Base-by-base conservation (phyloP, 92 coral and sea anemone species). In the Palythoa heliodiscus region DNA sequence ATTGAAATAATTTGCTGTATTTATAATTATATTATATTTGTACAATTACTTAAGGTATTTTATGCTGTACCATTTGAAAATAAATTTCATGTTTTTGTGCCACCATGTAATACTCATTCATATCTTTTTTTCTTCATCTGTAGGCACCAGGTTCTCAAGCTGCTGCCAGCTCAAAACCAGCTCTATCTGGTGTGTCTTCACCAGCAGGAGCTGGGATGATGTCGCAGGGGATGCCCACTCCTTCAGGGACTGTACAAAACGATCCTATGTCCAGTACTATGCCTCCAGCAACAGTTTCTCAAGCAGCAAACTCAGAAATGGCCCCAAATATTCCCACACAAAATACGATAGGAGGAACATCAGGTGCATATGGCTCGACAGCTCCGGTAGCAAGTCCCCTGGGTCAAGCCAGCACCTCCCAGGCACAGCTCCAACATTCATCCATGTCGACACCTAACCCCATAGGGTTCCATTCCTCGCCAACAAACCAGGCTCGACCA, bases 401-500 rank as follows among this genome's bases (percentile, higher is more conserved):
- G 88, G 93, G 90, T 17, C 93, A 87, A 71, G 88, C 85, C 11
- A 92, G 95, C 0, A 70, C 95, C 35, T 88, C 93, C 4, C 98
- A 92, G 70, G 93, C 98, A 4, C 95, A 92, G 70, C 89, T 94
- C 0, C 98, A 92, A 82, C 98, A 94, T 70, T 95, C 92, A 24
- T 88, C 98, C 19, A 91, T 90, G 86, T 86, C 97, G 14, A 82
- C 86, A 3, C 93, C 87, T 83, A 90, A 88, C 47, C 89, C 89
- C 19, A 83, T 90, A 83, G 92, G 92, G 1, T 94, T 83, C 88
- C 86, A 76, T 71, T 83, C 93, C 0, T 87, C 97, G 54, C 88
- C 90, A 71, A 76, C 87, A 78, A 95, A 92, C 48, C 89, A 86
- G 52, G 90, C 89, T 5, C 88, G 92, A 52, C 75, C 89, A 1